Conservation (phyloP, 2,888 invertebrate genomes). For the Amblyjoppa fuscipennis region DNA sequence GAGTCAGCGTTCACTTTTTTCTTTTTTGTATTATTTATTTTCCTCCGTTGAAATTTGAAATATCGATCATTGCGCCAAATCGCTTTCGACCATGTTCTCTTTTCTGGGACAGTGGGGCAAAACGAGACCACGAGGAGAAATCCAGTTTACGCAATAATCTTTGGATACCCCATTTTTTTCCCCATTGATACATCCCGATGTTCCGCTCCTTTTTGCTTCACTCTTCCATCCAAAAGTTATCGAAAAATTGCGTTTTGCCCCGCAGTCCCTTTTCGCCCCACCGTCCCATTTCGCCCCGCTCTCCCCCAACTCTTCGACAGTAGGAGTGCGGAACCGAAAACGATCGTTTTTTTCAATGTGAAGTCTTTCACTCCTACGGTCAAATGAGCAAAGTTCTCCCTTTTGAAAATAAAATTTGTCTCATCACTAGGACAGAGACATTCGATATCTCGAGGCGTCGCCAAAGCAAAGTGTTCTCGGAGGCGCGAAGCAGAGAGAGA, state of each 20-base stretch:
- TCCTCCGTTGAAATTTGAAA: conserved; percentile 43
- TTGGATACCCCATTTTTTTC: no score
- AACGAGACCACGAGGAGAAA: no score
- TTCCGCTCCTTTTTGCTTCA: no score
- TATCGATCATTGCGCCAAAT: conserved; percentile 46
- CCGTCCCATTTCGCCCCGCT: no score
- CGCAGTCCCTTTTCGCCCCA: no score
- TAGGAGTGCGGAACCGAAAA: neutral
- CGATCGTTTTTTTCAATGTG: neutral
- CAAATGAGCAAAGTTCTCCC: no score
- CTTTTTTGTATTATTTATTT: conserved; percentile 14
- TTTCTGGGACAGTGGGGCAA: neutral
- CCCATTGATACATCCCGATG: no score
- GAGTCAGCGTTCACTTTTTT: conserved; percentile 37
- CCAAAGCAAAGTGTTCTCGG: neutral
- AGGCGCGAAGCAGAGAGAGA: conserved; percentile 23
- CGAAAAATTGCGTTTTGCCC: no score
- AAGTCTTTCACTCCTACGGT: neutral
- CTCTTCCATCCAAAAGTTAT: no score
- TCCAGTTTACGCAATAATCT: no score
- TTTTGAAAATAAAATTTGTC: neutral
- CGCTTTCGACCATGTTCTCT: conserved; percentile 14
- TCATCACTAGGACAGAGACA: neutral
- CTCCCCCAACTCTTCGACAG: no score
- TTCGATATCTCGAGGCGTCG: neutral